A percentile compares a stretch with the other conserved stretches of the same genome.
Evolutionary conservation across 2,888 invertebrate genomes (phyloP).

Genomic region (Scaptomyza caliginosa): DNA sequence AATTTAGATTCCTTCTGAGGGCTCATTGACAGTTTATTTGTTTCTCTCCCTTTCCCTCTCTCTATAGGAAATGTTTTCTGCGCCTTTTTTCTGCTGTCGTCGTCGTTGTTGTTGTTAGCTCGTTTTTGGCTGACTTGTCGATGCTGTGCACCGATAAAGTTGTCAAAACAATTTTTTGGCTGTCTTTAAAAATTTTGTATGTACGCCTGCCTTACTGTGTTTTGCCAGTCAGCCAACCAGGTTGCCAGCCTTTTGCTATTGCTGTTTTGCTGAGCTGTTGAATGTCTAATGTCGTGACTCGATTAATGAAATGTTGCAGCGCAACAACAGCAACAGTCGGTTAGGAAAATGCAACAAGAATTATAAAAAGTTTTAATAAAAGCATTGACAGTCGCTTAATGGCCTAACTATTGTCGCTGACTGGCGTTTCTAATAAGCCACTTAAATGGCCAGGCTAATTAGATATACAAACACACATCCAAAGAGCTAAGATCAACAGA

Average conservation of each 20-base stretch:
- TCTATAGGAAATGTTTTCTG: constrained; percentile 60
- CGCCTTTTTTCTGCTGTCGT: constrained; percentile 39
- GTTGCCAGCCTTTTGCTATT: constrained; percentile 35
- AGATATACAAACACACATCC: constrained; percentile 38
- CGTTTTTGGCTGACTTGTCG: constrained; percentile 62
- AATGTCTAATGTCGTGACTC: constrained; percentile 78
- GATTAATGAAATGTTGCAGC: constrained; percentile 75
- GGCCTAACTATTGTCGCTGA: constrained; percentile 68
- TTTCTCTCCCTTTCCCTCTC: neutral
- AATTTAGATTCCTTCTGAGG: constrained; percentile 73
- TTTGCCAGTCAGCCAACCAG: constrained; percentile 29
- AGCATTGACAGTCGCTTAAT: constrained; percentile 75
- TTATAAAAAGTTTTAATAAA: constrained; percentile 77
- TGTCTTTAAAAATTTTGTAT: constrained; percentile 64
- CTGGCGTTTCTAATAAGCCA: constrained; percentile 66
- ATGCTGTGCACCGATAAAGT: constrained; percentile 73
- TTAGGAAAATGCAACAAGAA: constrained; percentile 72
- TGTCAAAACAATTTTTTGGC: constrained; percentile 76
- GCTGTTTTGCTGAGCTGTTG: constrained; percentile 60
- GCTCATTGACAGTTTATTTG: constrained; percentile 70
- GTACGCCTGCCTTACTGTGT: constrained; percentile 42
- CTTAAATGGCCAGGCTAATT: constrained; percentile 69
- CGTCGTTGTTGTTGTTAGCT: constrained; percentile 25
- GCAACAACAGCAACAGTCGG: constrained; percentile 29
- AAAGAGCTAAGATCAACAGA: neutral